Percentiles rank a stretch among this genome's conserved stretches.
These are phyloP conservation scores for Clarias batrachus DNA, from an alignment of 2,113 vertebrate genomes.

Conservation along the genomic window DNA sequence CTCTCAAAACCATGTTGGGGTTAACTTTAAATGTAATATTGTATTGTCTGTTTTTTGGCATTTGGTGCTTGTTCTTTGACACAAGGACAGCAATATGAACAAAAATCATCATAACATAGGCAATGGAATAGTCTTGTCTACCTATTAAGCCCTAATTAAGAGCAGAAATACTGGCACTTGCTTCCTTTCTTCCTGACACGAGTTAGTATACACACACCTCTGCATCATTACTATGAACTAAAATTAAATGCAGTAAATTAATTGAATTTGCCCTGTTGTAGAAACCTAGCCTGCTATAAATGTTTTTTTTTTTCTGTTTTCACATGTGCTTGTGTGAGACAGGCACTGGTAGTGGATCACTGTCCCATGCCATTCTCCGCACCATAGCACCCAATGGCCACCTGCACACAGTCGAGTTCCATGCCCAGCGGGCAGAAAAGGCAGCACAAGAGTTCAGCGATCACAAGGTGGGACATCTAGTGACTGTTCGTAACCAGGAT, in stretches of 20 bases:
- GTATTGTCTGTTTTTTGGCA: background rate
- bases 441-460: conserved; percentile 86
- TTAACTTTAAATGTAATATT: background rate
- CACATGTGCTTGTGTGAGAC: conserved; percentile 22
- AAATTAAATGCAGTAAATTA: background rate
- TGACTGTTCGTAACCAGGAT: conserved; percentile 91
- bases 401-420: conserved; percentile 95
- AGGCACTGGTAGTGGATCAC: conserved; percentile 96
- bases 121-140: background rate
- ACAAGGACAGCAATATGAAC: background rate
- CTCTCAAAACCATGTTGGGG: background rate
- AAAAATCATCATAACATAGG: background rate
- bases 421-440: conserved; percentile 89
- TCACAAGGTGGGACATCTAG: conserved; percentile 85
- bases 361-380: conserved; percentile 92
- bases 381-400: conserved; percentile 90
- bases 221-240: background rate
- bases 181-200: background rate
- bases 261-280: background rate
- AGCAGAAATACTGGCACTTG: background rate
- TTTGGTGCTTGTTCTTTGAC: background rate
- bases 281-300: conserved; percentile 13
- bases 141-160: background rate
- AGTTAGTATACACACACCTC: background rate
- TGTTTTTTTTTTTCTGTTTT: background rate